phyloP scores from a whole-genome alignment of 2,797 vertebrate species.

The Spea hammondii region DNA sequence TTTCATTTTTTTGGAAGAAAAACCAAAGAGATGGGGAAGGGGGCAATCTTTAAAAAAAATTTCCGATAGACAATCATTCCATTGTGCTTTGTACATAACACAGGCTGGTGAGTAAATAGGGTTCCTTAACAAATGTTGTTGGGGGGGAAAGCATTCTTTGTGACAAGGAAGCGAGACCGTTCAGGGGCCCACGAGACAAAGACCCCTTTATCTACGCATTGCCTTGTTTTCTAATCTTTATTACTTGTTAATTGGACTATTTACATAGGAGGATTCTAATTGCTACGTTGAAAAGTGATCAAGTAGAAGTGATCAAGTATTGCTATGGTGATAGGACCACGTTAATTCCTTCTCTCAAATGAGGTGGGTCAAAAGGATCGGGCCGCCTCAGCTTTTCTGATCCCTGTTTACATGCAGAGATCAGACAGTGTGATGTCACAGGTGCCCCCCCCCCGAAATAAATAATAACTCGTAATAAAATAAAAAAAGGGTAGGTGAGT shows the following conservation, averaged over 20 bases:
- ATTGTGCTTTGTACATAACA: slow-evolving; percentile 65
- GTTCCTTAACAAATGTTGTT: slow-evolving; percentile 70
- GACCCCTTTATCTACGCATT: neutral
- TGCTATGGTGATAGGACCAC: no score
- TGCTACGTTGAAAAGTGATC: no score
- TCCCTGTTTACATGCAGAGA: no score
- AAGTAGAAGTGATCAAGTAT: no score
- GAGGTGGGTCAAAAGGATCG: no score
- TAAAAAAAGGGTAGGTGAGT: no score
- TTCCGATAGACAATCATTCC: slow-evolving; percentile 68
- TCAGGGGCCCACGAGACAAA: slow-evolving; percentile 50
- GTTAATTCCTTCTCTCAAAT: no score
- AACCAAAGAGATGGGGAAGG: slow-evolving; percentile 22
- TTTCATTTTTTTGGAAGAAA: slow-evolving; percentile 48
- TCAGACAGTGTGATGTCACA: no score
- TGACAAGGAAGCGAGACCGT: slow-evolving; percentile 67
- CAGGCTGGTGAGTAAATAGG: slow-evolving; percentile 72
- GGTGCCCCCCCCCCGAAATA: no score
- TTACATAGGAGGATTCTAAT: no score
- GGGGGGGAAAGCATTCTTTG: slow-evolving; percentile 66
- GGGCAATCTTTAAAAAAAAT: slow-evolving; percentile 63
- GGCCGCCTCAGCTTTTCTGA: no score
- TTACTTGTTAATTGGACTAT: neutral
- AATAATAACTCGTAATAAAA: no score
- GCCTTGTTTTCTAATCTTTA: neutral